Evolutionary conservation across 1,140 invertebrate genomes (phyloP).

Genomic region (Phenacoccus solenopsis): DNA sequence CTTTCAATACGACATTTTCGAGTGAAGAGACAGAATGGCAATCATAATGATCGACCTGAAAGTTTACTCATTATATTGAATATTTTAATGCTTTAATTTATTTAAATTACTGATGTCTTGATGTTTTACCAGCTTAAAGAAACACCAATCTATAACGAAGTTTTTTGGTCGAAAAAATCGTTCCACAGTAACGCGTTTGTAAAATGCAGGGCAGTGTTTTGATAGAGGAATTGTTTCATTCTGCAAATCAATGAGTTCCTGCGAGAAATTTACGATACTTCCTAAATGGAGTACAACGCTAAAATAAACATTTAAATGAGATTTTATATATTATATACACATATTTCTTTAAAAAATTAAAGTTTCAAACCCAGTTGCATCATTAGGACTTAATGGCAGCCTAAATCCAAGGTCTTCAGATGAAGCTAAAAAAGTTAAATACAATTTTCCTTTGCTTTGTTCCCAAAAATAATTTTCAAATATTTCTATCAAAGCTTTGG

Average conservation of each 20-base stretch:
- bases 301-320: constrained; percentile 28
- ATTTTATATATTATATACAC: neutral
- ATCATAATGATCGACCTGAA: neutral
- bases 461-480: constrained; percentile 47
- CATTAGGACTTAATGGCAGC: constrained; percentile 61
- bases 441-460: constrained; percentile 47
- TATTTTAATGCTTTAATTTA: too few relatives aligned
- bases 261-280: constrained; percentile 57
- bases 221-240: constrained; percentile 68
- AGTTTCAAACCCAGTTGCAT: constrained; percentile 64
- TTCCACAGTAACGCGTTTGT: constrained; percentile 69
- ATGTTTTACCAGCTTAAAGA: neutral
- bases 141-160: constrained; percentile 78
- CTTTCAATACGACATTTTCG: too few relatives aligned
- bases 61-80: too few relatives aligned
- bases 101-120: too few relatives aligned
- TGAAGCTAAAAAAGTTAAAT: constrained; percentile 68
- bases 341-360: neutral
- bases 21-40: neutral
- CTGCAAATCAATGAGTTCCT: constrained; percentile 55
- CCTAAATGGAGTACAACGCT: constrained; percentile 71
- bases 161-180: constrained; percentile 61
- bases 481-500: constrained; percentile 57
- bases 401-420: constrained; percentile 69
- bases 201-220: constrained; percentile 62